Evolutionary conservation across 2,797 vertebrate species (phyloP).

Genomic region (Kryptolebias ocellatus): DNA sequence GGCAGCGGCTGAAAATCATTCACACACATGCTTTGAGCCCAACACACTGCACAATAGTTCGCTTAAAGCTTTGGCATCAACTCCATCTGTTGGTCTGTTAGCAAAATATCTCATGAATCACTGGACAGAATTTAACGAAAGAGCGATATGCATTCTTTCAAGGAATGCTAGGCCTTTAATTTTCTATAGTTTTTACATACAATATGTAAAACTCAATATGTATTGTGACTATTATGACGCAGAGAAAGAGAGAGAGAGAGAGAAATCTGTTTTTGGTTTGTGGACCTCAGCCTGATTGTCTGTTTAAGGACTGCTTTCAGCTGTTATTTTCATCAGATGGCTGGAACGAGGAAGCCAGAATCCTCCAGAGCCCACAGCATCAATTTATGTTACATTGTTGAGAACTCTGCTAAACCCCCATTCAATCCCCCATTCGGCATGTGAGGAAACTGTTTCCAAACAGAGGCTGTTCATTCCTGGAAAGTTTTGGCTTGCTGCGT

Average conservation of each 20-base stretch:
- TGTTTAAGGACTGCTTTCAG: conserved; percentile 25
- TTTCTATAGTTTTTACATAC: no score
- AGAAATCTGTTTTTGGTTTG: background rate
- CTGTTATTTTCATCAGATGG: conserved; percentile 37
- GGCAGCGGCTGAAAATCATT: no score
- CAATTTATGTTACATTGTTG: conserved; percentile 60
- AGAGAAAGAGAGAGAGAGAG: background rate
- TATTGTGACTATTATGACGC: background rate
- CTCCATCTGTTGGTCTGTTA: no score
- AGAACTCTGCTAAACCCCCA: conserved; percentile 48
- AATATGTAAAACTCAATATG: no score
- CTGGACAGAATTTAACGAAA: no score
- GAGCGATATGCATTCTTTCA: no score
- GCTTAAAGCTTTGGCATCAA: no score
- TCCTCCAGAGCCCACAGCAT: conserved; percentile 38
- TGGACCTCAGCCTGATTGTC: conserved; percentile 13
- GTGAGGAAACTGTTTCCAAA: conserved; percentile 40
- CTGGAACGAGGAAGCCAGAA: conserved; percentile 39
- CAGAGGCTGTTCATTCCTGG: conserved; percentile 31
- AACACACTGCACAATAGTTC: no score
- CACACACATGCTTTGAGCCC: no score
- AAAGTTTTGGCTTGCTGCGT: conserved; percentile 35
- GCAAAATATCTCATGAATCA: no score
- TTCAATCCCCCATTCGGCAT: conserved; percentile 47
- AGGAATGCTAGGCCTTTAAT: no score